Percentiles rank a stretch among this genome's conserved stretches.
phyloP scores from a whole-genome alignment of 2,888 invertebrate genomes.

The Synergus laeviventris region DNA sequence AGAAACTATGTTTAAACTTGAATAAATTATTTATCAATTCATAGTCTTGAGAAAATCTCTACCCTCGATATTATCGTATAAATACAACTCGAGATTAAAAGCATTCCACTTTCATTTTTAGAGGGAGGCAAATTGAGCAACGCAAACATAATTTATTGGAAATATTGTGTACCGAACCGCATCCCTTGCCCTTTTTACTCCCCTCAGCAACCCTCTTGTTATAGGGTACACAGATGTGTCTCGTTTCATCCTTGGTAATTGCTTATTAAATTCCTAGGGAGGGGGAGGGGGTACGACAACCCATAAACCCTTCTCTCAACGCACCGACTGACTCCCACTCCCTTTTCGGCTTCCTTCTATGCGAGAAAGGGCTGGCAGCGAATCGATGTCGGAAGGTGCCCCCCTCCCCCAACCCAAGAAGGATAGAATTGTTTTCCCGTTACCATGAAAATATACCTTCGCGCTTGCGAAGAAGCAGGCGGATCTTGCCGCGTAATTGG shows the following conservation, averaged over 20 bases:
- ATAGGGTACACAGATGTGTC: constrained; percentile 67
- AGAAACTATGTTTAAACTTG: neutral
- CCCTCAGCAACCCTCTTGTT: neutral
- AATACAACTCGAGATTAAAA: neutral
- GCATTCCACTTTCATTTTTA: constrained; percentile 19
- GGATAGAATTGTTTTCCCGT: constrained; percentile 69
- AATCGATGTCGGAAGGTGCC: constrained; percentile 49
- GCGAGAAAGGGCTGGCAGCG: constrained; percentile 11
- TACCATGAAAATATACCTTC: constrained; percentile 54
- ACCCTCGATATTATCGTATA: neutral
- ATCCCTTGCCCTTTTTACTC: constrained; percentile 1
- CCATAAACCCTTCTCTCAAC: constrained; percentile 25
- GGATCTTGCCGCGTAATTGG: constrained; percentile 72
- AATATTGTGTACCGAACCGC: constrained; percentile 72
- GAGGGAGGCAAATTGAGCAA: constrained; percentile 58
- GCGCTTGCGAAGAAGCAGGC: constrained; percentile 48
- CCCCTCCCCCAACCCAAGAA: constrained; percentile 33
- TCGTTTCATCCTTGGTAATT: constrained; percentile 72
- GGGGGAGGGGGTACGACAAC: constrained; percentile 1
- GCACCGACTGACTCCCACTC: constrained; percentile 42
- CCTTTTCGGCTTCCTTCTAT: constrained; percentile 24
- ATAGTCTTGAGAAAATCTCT: neutral
- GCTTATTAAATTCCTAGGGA: constrained; percentile 71
- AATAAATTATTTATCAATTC: neutral
- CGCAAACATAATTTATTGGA: constrained; percentile 67